phyloP scores from a whole-genome alignment of 2,888 invertebrate genomes.

The Eristalis pertinax region DNA sequence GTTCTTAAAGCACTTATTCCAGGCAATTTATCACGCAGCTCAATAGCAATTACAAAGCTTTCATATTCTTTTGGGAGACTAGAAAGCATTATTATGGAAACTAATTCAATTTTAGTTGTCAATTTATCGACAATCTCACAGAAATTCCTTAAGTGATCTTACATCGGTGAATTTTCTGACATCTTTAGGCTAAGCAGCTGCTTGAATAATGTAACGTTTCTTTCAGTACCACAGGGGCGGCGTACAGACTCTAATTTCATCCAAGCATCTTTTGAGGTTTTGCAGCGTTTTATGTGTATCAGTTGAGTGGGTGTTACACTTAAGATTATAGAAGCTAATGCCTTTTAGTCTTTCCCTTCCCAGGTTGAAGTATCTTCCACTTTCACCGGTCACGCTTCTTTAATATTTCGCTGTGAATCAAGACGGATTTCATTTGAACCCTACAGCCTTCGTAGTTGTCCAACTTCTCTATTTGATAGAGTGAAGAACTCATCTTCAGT shows the following conservation, averaged over 20 bases:
- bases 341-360: conserved; percentile 61
- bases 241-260: conserved; percentile 47
- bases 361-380: background rate
- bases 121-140: conserved; percentile 42
- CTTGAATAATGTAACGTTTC: conserved; percentile 49
- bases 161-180: conserved; percentile 16
- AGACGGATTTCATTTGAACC: background rate
- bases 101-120: conserved; percentile 3
- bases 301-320: no score
- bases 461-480: no score
- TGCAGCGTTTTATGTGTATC: no score
- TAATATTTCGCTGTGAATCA: background rate
- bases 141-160: conserved; percentile 52
- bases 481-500: no score
- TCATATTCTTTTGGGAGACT: conserved; percentile 33
- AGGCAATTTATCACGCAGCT: conserved; percentile 23
- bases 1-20: conserved; percentile 18
- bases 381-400: background rate
- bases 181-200: conserved; percentile 31
- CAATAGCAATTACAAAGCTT: conserved; percentile 28
- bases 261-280: conserved; percentile 55
- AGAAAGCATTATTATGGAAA: conserved; percentile 16
- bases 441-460: no score
- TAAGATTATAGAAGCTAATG: no score
- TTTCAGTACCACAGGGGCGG: conserved; percentile 54